Base-by-base conservation (phyloP, 2,113 vertebrate genomes). In the Lasiurus borealis region DNA sequence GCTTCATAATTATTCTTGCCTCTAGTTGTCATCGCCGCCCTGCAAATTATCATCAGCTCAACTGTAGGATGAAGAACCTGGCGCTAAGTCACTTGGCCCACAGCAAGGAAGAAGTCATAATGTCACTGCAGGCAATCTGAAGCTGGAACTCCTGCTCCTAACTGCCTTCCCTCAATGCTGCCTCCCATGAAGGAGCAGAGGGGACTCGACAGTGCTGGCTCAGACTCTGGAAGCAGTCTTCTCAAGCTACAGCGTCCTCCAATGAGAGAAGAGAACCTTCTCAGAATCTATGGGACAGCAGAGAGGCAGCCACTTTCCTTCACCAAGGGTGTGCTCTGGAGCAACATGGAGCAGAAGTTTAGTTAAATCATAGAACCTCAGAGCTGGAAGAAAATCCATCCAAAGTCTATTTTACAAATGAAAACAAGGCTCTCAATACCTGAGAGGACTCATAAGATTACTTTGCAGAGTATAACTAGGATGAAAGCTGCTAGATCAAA, bases 101-200 rank as follows among this genome's bases (percentile, higher is more conserved):
- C 19, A 11, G 5, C 3, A 85, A 78, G 2, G 18, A 85, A 54
- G 85, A 90, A 62, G 25, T 6, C 52, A 54, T 25, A 4, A 44
- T 48, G 80, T 68, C 46, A 15, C n/a, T 18, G 12, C 4, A 11
- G 27, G 2, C 15, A 3, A 7, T 4, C 19, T 64, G 52, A 8
- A 44, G 25, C 44, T 44, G 46, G 21, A 84, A 57, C 13, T 62
- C 52, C 77, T 40, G 6, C 13, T 73, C 9, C 76, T 54, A 6
- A 64, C 1, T 27, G 0, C 21, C 12, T 54, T 14, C 3, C n/a
- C 4, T 25, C 3, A 73, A 23, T 1, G 18, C 10, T 6, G 3
- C 1, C 1, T 48, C 29, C 13, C 5, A 4, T 14, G n/a, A 80
- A 83, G 34, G 12, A 57, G 48, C 75, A 64, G 31, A 66, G 23